Conservation (phyloP, 2,888 invertebrate species). For the Drosophila paramelanica region DNA sequence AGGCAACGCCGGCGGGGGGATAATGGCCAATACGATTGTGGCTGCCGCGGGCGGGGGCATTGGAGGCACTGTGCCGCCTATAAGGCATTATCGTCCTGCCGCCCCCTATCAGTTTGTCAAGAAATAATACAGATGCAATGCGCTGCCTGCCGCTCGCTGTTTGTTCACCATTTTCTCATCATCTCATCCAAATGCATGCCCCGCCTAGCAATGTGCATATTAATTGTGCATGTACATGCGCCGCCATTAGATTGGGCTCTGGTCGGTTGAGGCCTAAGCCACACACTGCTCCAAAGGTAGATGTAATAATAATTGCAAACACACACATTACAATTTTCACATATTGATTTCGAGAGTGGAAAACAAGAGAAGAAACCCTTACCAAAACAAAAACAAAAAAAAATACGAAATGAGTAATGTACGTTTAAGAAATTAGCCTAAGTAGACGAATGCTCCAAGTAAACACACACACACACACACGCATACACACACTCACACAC, state of each 20-base stretch:
- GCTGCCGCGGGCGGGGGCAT: conserved; percentile 69
- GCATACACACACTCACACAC: conserved; percentile 17
- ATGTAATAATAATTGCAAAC: conserved; percentile 75
- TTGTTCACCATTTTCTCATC: conserved; percentile 68
- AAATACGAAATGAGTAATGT: conserved; percentile 67
- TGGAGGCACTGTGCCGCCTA: conserved; percentile 72
- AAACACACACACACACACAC: conserved; percentile 38
- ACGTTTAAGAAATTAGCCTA: conserved; percentile 77
- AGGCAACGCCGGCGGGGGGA: conserved; percentile 70
- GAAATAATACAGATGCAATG: conserved; percentile 80
- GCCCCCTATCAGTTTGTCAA: conserved; percentile 83
- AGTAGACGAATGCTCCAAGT: conserved; percentile 79
- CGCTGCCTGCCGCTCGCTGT: conserved; percentile 70
- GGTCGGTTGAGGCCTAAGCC: conserved; percentile 38
- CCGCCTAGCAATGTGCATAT: conserved; percentile 56
- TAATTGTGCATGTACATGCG: conserved; percentile 46
- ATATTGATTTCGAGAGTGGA: conserved; percentile 61
- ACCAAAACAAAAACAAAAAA: conserved; percentile 46
- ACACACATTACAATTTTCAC: conserved; percentile 57
- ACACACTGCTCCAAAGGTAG: conserved; percentile 79
- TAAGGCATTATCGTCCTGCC: conserved; percentile 81
- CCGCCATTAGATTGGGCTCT: conserved; percentile 47
- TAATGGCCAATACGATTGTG: conserved; percentile 75
- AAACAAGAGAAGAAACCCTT: conserved; percentile 28
- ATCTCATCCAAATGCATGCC: conserved; percentile 51